Evolutionary conservation across 2,113 vertebrate species (phyloP).

Genomic region (Cercocebus atys): DNA sequence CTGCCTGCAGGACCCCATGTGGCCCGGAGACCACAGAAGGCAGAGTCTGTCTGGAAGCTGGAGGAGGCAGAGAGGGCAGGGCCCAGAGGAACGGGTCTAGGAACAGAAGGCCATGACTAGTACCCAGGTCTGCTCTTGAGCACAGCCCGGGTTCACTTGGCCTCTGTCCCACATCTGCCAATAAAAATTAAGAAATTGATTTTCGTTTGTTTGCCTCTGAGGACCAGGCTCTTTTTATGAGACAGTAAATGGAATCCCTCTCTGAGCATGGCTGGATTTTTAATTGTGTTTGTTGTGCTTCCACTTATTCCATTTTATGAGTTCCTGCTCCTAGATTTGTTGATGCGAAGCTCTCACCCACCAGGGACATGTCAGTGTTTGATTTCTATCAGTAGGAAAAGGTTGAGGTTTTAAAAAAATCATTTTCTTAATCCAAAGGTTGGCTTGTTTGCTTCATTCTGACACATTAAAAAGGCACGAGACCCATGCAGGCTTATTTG

Average conservation of each 20-base stretch:
- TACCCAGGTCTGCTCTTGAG: background rate
- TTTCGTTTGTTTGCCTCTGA: slow-evolving; percentile 86
- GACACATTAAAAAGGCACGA: slow-evolving; percentile 47
- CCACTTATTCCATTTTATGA: slow-evolving; percentile 82
- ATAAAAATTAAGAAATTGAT: slow-evolving; percentile 90
- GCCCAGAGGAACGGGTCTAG: rapidly evolving
- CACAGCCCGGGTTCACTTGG: slow-evolving; percentile 66
- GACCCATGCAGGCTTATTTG: background rate
- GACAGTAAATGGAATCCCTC: slow-evolving; percentile 83
- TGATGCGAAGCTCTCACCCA: slow-evolving; percentile 73
- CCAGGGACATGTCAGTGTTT: slow-evolving; percentile 71
- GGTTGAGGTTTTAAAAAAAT: slow-evolving; percentile 56
- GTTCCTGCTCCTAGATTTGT: slow-evolving; percentile 78
- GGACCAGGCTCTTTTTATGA: slow-evolving; percentile 82
- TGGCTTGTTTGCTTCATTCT: slow-evolving; percentile 59
- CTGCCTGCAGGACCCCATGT: background rate
- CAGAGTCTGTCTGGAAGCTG: background rate
- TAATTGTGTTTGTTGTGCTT: slow-evolving; percentile 85
- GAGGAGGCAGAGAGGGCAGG: background rate
- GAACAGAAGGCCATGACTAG: background rate
- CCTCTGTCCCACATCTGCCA: slow-evolving; percentile 77
- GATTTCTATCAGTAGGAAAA: slow-evolving; percentile 78
- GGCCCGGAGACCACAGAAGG: background rate
- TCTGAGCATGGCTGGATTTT: slow-evolving; percentile 83
- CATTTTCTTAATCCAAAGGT: slow-evolving; percentile 64